Evolutionary conservation across 2,113 vertebrate genomes (phyloP).

Genomic region (Psilopogon haemacephalus): DNA sequence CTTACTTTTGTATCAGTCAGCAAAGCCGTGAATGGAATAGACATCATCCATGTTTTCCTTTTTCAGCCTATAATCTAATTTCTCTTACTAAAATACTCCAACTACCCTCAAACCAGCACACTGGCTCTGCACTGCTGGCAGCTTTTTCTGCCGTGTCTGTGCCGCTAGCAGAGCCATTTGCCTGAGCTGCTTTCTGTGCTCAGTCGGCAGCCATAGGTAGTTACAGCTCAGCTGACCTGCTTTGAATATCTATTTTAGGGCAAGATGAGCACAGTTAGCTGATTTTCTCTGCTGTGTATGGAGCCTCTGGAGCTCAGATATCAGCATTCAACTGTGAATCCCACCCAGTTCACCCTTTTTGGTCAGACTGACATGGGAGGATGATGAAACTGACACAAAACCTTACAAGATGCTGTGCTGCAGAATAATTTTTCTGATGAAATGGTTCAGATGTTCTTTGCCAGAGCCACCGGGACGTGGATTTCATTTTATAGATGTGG

Average conservation of each 20-base stretch:
- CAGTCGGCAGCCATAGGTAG: not conserved
- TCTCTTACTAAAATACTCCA: too few relatives aligned
- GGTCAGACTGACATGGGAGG: not conserved
- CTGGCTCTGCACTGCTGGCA: not conserved
- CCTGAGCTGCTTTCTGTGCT: not conserved
- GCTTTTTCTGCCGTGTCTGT: not conserved
- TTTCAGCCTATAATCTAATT: too few relatives aligned
- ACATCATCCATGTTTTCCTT: too few relatives aligned
- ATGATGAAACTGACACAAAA: not conserved
- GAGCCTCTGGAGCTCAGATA: not conserved
- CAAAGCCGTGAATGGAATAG: too few relatives aligned
- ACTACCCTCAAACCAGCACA: too few relatives aligned
- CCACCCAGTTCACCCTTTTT: not conserved
- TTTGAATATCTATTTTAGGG: slow-evolving; percentile 47
- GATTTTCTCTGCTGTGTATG: not conserved
- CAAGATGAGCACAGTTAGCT: not conserved
- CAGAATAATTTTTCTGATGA: not conserved
- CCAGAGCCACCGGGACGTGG: not conserved
- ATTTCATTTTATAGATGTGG: not conserved
- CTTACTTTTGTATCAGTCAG: too few relatives aligned
- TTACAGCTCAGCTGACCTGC: slow-evolving; percentile 21
- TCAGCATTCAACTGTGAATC: not conserved
- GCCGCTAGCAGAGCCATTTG: not conserved
- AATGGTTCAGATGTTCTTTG: not conserved
- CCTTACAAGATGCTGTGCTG: not conserved